Evolutionary conservation across 2,888 invertebrate species (phyloP), one percentile per base, ranked within the genome.

Genomic region (Acleris cristana): DNA sequence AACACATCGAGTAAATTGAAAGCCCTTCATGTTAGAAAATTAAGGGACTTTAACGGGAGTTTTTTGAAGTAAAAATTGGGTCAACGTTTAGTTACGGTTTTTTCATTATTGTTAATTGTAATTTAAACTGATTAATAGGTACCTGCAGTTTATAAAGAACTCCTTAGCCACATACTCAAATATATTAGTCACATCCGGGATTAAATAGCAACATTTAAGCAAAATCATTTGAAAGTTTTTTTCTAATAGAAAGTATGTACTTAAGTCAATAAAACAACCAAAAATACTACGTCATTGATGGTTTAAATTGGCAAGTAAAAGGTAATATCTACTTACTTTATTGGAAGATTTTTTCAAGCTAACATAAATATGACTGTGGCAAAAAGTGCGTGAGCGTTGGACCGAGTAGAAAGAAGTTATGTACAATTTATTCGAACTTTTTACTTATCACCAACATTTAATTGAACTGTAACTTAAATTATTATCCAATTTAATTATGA

Each of bases 1-100:
- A 76, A 79, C 76, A 81, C 76, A 79, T 73, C 74, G 72, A 79
- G 80, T 85, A 88, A 88, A 90, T 89, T 89, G 87, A 90, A 89
- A 90, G 86, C 84, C 72, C 73, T 80, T 75, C 79, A 72, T 72
- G 73, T 76, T 80, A 79, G 81, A 79, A 84, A 85, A 83, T 78
- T 77, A 75, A 30, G 48, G 56, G 56, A 49, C 52, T 52, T 52
- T 62, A 74, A 73, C 71, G 71, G 73, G 73, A 78, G 76, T 74
- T 72, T 58, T 58, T 58, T 18, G 23, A 71, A 77, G 75, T 76
- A 65, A 19, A 80, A 79, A 75, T 66, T 74, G 74, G 75, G 74
- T 74, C 73, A 74, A 75, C 76, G 72, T 70, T 74, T 72, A 61
- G 75, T 73, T 72, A 76, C 66, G 73, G 70, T 72, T 61, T 61